These are phyloP conservation scores for Scolopax bukidnonensis DNA, from an alignment of 2,797 vertebrate species.

Conservation along the genomic window DNA sequence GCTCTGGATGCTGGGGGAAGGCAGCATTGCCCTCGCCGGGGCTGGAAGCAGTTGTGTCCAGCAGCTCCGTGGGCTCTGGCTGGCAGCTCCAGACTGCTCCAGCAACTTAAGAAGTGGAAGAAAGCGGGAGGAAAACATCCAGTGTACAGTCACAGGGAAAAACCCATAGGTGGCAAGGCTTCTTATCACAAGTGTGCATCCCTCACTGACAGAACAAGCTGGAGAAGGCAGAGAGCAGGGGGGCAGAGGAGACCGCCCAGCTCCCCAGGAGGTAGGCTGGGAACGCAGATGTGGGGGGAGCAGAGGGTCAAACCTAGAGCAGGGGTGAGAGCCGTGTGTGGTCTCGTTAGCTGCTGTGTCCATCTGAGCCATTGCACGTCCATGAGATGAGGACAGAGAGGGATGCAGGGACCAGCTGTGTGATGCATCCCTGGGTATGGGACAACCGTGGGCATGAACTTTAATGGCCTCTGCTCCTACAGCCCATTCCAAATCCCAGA, in stretches of 20 bases:
- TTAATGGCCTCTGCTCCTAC: not conserved
- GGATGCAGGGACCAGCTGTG: not conserved
- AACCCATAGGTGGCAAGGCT: not conserved
- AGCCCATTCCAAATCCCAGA: not conserved
- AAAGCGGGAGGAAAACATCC: not conserved
- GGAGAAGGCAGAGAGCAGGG: not conserved
- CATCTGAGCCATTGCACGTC: rapidly evolving
- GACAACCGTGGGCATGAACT: not conserved
- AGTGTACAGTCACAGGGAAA: not conserved
- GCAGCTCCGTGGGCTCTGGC: not conserved
- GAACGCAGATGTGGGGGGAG: not conserved
- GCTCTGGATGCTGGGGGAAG: not conserved
- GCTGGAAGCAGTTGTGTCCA: not conserved
- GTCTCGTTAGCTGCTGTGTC: not conserved
- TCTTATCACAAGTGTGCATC: rapidly evolving
- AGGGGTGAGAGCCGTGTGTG: not conserved
- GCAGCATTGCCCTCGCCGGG: not conserved
- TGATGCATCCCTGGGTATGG: not conserved
- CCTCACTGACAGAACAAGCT: not conserved
- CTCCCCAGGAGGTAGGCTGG: not conserved
- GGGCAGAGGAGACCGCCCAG: not conserved
- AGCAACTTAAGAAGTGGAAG: not conserved
- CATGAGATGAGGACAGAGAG: not conserved
- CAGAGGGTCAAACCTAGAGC: not conserved
- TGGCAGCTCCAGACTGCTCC: not conserved